These are phyloP conservation scores for Campoletis sonorensis DNA, from an alignment of 1,140 invertebrate species.

Conservation along the genomic window DNA sequence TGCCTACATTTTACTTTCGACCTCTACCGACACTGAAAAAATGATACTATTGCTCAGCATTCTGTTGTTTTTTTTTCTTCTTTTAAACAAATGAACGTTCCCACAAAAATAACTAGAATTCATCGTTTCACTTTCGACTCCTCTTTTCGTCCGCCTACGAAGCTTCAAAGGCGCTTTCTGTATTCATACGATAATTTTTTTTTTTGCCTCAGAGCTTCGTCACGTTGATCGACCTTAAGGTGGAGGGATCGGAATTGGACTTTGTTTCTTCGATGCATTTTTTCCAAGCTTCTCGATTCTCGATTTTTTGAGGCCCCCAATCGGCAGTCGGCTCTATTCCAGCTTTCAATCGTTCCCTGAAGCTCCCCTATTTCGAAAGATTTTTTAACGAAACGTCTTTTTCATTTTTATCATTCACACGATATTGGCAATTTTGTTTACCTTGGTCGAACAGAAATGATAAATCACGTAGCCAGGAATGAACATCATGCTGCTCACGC, in stretches of 20 bases:
- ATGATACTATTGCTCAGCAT: not conserved
- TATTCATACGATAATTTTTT: not conserved
- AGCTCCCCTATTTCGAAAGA: constrained; percentile 58
- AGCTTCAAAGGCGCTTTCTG: too few relatives aligned
- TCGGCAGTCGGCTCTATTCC: constrained; percentile 61
- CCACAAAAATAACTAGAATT: not conserved
- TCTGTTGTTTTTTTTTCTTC: too few relatives aligned
- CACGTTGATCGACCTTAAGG: constrained; percentile 56
- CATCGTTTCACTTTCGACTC: too few relatives aligned
- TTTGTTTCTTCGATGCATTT: constrained; percentile 55
- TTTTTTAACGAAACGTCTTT: not conserved
- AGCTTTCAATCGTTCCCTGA: constrained; percentile 59
- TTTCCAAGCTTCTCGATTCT: constrained; percentile 65
- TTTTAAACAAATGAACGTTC: constrained; percentile 7
- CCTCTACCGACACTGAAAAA: not conserved
- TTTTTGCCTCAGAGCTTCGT: constrained; percentile 54
- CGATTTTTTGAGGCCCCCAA: constrained; percentile 64
- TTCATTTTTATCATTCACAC: too few relatives aligned
- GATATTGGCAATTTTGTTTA: constrained; percentile 37
- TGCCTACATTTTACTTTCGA: constrained; percentile 26
- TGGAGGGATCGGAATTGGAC: constrained; percentile 50
- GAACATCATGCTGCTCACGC: constrained; percentile 78
- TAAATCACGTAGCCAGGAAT: constrained; percentile 80
- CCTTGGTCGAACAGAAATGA: constrained; percentile 62
- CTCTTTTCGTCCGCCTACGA: too few relatives aligned